Conservation (phyloP, 2,113 vertebrate genomes). For the Jaculus jaculus region DNA sequence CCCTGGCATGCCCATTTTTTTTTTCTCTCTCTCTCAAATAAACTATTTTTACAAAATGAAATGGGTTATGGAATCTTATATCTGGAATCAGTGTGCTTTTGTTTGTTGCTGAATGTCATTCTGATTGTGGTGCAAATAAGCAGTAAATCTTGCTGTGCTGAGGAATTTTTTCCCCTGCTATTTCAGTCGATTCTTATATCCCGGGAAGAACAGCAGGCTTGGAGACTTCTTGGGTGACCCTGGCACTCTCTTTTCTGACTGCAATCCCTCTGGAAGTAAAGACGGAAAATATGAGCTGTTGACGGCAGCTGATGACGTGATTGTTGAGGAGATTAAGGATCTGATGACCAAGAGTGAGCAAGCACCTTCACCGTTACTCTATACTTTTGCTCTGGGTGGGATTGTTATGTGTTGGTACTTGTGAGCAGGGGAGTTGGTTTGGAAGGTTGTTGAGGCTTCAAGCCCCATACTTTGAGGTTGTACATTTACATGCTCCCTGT, state of each 20-base stretch:
- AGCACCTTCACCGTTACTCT: neutral
- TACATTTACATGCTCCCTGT: too few relatives aligned
- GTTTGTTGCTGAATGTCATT: neutral
- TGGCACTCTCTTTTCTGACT: constrained; percentile 79
- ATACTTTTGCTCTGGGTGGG: neutral
- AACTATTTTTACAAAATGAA: too few relatives aligned
- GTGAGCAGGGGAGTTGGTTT: neutral
- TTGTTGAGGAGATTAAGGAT: constrained; percentile 93
- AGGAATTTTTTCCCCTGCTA: neutral
- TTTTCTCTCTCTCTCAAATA: too few relatives aligned
- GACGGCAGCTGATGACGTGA: constrained; percentile 91
- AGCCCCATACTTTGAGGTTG: neutral
- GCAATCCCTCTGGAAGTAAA: constrained; percentile 86
- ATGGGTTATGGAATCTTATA: neutral
- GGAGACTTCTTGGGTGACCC: constrained; percentile 85
- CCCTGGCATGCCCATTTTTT: too few relatives aligned
- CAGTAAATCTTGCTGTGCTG: neutral
- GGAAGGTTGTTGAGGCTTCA: neutral
- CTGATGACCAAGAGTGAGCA: constrained; percentile 92
- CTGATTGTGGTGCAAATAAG: neutral
- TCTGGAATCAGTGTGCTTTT: neutral
- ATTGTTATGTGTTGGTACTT: neutral
- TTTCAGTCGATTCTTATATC: constrained; percentile 94
- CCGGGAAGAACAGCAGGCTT: constrained; percentile 88
- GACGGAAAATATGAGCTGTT: constrained; percentile 97